Conservation (phyloP, 2,113 vertebrate species). For the Chlorodrepanis virens region DNA sequence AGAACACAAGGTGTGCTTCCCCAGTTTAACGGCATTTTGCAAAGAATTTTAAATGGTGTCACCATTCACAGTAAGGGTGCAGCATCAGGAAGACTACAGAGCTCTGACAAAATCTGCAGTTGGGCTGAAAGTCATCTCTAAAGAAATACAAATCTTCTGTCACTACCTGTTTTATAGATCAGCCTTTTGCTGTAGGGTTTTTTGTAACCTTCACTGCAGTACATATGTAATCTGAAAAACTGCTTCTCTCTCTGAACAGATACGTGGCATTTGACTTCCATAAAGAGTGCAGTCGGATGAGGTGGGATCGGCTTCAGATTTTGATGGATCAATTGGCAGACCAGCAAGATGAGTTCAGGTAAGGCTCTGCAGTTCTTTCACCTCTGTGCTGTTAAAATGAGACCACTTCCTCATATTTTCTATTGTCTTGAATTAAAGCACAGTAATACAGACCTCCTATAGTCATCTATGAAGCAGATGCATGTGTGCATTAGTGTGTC, state of each 20-base stretch:
- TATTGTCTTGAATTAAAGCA: not conserved
- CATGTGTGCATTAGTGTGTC: not conserved
- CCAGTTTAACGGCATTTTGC: not conserved
- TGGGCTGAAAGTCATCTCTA: not conserved
- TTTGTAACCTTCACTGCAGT: not conserved
- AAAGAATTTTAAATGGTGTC: not conserved
- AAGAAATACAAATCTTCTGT: not conserved
- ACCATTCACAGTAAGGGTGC: not conserved
- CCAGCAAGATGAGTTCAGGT: conserved; percentile 92
- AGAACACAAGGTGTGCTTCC: not conserved
- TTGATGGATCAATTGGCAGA: conserved; percentile 86
- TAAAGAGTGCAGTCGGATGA: conserved; percentile 93
- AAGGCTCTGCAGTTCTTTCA: not conserved
- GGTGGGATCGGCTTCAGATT: conserved; percentile 92
- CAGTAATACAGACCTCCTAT: not conserved
- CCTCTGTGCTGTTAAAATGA: not conserved
- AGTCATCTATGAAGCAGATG: not conserved
- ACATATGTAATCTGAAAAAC: not conserved
- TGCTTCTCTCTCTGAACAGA: conserved; percentile 62
- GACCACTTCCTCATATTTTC: not conserved
- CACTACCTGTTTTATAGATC: not conserved
- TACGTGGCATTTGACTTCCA: conserved; percentile 95
- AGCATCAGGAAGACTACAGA: not conserved
- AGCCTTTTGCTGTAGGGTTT: not conserved
- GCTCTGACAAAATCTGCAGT: not conserved